Conservation (phyloP, 37 sponge, comb jelly and placozoan genomes). For the Eunapius fragilis region DNA sequence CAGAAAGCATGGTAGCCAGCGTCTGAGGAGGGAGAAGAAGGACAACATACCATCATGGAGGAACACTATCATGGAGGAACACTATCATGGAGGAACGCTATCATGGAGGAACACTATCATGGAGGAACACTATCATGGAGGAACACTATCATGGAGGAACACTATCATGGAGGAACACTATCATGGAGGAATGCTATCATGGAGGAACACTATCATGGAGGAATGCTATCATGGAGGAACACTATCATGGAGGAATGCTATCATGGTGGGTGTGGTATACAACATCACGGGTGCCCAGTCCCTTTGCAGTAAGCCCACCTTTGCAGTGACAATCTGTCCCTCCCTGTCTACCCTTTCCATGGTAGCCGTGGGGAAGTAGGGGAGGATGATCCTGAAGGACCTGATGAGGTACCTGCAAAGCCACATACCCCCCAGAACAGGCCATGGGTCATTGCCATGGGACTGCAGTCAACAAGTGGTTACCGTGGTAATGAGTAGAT, state of each 20-base stretch:
- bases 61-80: too few relatives aligned
- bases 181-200: too few relatives aligned
- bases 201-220: too few relatives aligned
- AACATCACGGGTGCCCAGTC: background rate
- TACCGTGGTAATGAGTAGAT: conserved; percentile 89
- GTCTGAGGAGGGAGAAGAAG: conserved; percentile 46
- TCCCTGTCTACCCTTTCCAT: conserved; percentile 94
- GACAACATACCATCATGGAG: background rate
- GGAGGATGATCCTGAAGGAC: conserved; percentile 89
- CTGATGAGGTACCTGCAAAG: conserved; percentile 75
- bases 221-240: background rate
- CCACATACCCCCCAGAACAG: background rate
- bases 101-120: too few relatives aligned
- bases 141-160: too few relatives aligned
- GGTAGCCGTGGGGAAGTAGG: conserved; percentile 93
- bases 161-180: background rate
- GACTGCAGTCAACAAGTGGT: background rate
- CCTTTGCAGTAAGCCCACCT: conserved; percentile 19
- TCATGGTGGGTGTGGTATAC: background rate
- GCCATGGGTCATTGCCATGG: too few relatives aligned
- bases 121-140: background rate
- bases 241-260: background rate
- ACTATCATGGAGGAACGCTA: too few relatives aligned
- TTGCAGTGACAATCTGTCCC: conserved; percentile 88
- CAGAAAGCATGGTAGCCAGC: conserved; percentile 83